Conservation (phyloP, 2,797 vertebrate species). For the Poeciliopsis infans region DNA sequence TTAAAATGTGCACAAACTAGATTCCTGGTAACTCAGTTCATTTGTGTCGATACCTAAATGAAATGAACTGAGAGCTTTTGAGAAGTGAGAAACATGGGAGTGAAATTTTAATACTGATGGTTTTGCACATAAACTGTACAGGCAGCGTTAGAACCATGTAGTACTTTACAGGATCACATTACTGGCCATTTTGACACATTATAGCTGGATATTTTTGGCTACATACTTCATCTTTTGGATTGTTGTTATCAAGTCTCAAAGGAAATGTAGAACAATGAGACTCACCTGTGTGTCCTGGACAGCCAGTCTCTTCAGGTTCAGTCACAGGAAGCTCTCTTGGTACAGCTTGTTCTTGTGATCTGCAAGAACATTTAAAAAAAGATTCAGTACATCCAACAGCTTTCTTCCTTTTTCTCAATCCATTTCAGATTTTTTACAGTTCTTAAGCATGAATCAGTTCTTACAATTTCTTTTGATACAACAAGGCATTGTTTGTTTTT, state of each 20-base stretch:
- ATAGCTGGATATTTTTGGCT: neutral
- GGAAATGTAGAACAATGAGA: conserved; percentile 39
- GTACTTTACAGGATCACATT: conserved; percentile 22
- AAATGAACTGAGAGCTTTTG: neutral
- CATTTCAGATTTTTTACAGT: neutral
- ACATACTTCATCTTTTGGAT: conserved; percentile 40
- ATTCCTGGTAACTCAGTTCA: neutral
- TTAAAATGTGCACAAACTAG: conserved; percentile 52
- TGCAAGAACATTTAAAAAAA: conserved; percentile 30
- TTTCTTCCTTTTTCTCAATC: neutral
- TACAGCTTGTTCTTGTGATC: conserved; percentile 52
- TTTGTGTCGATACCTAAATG: neutral
- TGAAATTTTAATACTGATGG: neutral
- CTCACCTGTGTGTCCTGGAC: conserved; percentile 63
- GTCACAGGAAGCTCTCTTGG: conserved; percentile 24
- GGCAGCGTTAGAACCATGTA: conserved; percentile 9
- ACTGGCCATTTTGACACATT: conserved; percentile 32
- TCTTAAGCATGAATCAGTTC: neutral
- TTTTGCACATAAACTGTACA: conserved; percentile 8
- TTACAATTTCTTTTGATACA: neutral
- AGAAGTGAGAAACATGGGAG: neutral
- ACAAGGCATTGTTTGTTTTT: neutral
- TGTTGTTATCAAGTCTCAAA: conserved; percentile 31
- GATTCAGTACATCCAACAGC: conserved; percentile 1
- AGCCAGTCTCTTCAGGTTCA: conserved; percentile 32